Percentiles rank a stretch among this genome's conserved stretches.
phyloP scores from a whole-genome alignment of 2,888 invertebrate species.

The Cosmopolites sordidus region DNA sequence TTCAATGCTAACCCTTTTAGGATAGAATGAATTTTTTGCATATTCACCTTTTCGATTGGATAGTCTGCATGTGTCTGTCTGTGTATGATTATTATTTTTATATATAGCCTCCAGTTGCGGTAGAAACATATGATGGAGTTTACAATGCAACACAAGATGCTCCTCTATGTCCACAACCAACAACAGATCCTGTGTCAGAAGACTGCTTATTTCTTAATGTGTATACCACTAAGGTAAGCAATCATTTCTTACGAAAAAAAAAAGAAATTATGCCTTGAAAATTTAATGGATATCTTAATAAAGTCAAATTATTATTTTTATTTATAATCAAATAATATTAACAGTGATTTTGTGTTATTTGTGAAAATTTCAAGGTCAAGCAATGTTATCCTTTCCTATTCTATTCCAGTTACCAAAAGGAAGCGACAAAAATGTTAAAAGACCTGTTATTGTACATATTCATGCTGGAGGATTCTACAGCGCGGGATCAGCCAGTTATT shows the following conservation, averaged over 20 bases:
- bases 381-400: background rate
- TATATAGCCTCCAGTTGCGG: conserved; percentile 42
- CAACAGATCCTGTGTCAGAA: conserved; percentile 49
- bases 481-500: conserved; percentile 55
- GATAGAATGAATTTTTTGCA: too few species aligned
- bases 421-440: conserved; percentile 38
- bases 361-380: too few species aligned
- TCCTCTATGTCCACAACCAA: conserved; percentile 44
- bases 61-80: too few species aligned
- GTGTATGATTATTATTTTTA: too few species aligned
- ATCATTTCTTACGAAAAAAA: background rate
- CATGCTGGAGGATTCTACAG: conserved; percentile 67
- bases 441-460: conserved; percentile 64
- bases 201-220: conserved; percentile 64
- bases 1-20: too few species aligned
- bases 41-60: too few species aligned
- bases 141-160: conserved; percentile 44
- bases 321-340: too few species aligned
- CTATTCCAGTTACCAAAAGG: conserved; percentile 40
- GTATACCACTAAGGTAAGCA: conserved; percentile 51
- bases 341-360: background rate
- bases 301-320: too few species aligned
- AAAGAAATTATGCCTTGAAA: background rate
- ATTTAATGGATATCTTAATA: too few species aligned
- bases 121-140: conserved; percentile 42